Conservation (phyloP, 2,888 invertebrate genomes). For the Sylvicola fuscatus region DNA sequence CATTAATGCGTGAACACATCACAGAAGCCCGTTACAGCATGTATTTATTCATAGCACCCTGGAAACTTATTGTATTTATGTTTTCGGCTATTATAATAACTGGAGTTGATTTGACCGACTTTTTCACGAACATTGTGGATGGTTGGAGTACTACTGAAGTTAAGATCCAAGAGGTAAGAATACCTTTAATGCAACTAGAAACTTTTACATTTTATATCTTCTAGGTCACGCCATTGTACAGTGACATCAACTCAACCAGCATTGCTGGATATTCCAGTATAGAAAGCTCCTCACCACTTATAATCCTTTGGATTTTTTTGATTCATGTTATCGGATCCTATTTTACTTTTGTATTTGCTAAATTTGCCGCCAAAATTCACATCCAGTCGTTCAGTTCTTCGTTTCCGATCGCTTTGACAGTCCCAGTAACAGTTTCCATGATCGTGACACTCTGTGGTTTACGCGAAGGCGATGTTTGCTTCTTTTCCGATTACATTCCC, state of each 20-base stretch:
- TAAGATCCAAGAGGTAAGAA: no score
- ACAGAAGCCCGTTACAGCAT: slow-evolving; percentile 47
- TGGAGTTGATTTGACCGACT: slow-evolving; percentile 13
- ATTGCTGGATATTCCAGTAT: not conserved
- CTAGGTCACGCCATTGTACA: slow-evolving; percentile 4
- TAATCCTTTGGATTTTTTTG: slow-evolving; percentile 34
- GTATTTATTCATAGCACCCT: slow-evolving; percentile 48
- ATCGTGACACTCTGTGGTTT: slow-evolving; percentile 44
- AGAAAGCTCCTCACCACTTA: slow-evolving; percentile 12
- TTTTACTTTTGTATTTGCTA: slow-evolving; percentile 43
- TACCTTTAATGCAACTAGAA: no score
- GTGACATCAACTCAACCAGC: slow-evolving; percentile 4
- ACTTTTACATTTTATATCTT: no score
- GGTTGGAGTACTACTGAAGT: slow-evolving; percentile 24
- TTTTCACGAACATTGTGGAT: slow-evolving; percentile 26
- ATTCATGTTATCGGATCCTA: slow-evolving; percentile 47
- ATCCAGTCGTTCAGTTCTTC: slow-evolving; percentile 79
- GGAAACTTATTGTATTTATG: slow-evolving; percentile 59
- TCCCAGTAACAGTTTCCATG: slow-evolving; percentile 50
- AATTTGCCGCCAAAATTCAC: slow-evolving; percentile 72
- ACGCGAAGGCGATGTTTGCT: slow-evolving; percentile 43
- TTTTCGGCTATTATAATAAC: slow-evolving; percentile 35
- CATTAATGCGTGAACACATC: slow-evolving; percentile 31
- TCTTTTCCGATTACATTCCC: slow-evolving; percentile 43
- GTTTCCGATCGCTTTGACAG: slow-evolving; percentile 55